Base-by-base conservation (phyloP, 2,113 vertebrate species). In the Chloropsis hardwickii region DNA sequence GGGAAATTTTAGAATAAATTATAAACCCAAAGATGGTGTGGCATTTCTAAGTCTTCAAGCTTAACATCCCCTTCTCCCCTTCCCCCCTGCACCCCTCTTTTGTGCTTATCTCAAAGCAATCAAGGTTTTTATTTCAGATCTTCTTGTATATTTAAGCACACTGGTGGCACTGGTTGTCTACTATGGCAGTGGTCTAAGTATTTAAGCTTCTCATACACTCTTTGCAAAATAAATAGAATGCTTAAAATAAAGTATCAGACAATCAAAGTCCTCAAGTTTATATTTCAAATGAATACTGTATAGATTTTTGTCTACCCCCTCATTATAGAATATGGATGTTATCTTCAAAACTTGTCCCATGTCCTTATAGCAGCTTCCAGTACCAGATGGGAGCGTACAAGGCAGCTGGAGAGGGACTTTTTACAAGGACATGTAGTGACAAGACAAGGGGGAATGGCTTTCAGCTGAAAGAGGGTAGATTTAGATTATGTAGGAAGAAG, bases 331-430 rank as follows among this genome's bases (percentile, higher is more conserved):
- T 10, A 53, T 42, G 12, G 11, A 45, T n/a, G 7, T 45, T 74
- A 21, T 10, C 22, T 61, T 87, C 50, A 82, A 83, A 89, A 53
- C 22, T n/a, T 78, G 14, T 31, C 25, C 51, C 24, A 64, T 82
- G 9, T 51, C 69, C 50, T 81, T 65, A 12, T 11, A 40, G n/a
- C 17, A 47, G n/a, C n/a, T 69, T 54, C 40, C 79, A 69, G 25
- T 35, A 42, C 62, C 16, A 31, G 12, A 82, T 0, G 0, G 31
- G 40, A 56, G 18, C 0, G 1, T 23, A 28, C 11, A 35, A 54
- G 17, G 35, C n/a, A 69, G 25, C 25, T 22, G 13, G n/a, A 61
- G n/a, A 82, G 54, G n/a, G 35, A 53, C 16, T 23, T 53, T 60
- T 53, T 31, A 22, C 35, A 70, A 31, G 17, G 25, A 31, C n/a